Conservation (phyloP, 1,140 invertebrate genomes). For the Drosophila neocordata region DNA sequence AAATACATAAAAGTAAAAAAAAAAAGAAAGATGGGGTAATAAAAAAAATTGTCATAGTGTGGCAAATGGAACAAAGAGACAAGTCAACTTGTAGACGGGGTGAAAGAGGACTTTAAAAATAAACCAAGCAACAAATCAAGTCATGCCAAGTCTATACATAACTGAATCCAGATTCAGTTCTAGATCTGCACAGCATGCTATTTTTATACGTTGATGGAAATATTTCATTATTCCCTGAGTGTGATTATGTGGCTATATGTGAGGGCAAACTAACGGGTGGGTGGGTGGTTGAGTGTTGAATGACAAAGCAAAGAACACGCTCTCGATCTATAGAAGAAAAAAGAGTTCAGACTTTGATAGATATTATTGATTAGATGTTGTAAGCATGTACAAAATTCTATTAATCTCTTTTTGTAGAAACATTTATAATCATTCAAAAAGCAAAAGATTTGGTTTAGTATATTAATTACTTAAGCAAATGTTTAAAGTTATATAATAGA, state of each 20-base stretch:
- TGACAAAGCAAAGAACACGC: constrained; percentile 15
- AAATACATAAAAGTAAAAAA: constrained; percentile 4
- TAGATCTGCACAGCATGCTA: constrained; percentile 39
- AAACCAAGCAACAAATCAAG: constrained; percentile 50
- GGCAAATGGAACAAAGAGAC: constrained; percentile 20
- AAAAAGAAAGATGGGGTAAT: neutral
- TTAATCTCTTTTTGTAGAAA: too few species aligned
- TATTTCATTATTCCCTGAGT: constrained; percentile 29
- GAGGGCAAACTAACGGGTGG: neutral
- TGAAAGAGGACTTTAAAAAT: constrained; percentile 47
- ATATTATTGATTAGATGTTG: neutral
- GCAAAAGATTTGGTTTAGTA: too few species aligned
- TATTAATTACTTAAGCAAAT: too few species aligned
- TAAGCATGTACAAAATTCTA: neutral
- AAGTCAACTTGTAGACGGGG: constrained; percentile 11
- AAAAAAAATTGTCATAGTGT: constrained; percentile 39
- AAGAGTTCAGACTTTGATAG: neutral
- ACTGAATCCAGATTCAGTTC: constrained; percentile 3
- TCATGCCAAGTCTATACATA: constrained; percentile 11
- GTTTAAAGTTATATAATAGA: too few species aligned
- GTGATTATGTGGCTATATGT: neutral
- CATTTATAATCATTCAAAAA: too few species aligned
- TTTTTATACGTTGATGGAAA: constrained; percentile 16
- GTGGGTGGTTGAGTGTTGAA: neutral
- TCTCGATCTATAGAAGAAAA: neutral